Base-by-base conservation (phyloP, 2,797 vertebrate species). In the Cheirogaleus major region DNA sequence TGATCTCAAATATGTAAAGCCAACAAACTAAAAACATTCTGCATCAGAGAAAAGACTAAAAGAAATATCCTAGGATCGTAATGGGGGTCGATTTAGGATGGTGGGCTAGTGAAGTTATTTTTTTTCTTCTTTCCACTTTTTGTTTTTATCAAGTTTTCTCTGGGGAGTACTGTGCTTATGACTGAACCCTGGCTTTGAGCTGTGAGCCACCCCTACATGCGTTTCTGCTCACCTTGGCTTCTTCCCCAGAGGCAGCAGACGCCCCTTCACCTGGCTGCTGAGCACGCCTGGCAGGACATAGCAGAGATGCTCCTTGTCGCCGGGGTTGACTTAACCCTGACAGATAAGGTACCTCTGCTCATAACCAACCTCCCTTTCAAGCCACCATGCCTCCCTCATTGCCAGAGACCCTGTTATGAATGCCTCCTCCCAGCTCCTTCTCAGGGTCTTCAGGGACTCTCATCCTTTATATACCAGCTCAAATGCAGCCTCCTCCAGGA, bases 251-350 rank as follows among this genome's bases (percentile, higher is more conserved):
- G 99, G 96, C 99, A 98, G 97, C 99, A 99, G 98, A 99, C 99
- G 0, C 98, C 99, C 0, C 98, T 99, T 41, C 99, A 99, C 96
- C 98, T 99, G 0, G 99, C 99, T 4, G 99, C 99, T 0, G 99
- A 99, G 97, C 98, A 99, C 0, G 99, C 99, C 85, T 97, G 98
- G 75, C 99, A 99, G 94, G 99, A 99, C 92, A 98, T 99, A 27
- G 99, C 99, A 0, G 99, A 99, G 98, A 99, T 99, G 98, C 99
- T 99, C 93, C 99, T 99, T 18, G 86, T 99, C 2, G 98, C 99
- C 13, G 99, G 99, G 9, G 99, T 99, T 18, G 99, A 99, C 97
- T 98, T 99, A 95, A 99, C 98, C 96, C 98, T 99, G 57, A 98
- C 92, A 0, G 99, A 99, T 97, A 99, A 99, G 99, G 99, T 99